A percentile compares a stretch with the other conserved stretches of the same genome.
These are phyloP conservation scores for Schizopygopsis malacanthus DNA, from an alignment of 2,797 vertebrate genomes.

Conservation along the genomic window DNA sequence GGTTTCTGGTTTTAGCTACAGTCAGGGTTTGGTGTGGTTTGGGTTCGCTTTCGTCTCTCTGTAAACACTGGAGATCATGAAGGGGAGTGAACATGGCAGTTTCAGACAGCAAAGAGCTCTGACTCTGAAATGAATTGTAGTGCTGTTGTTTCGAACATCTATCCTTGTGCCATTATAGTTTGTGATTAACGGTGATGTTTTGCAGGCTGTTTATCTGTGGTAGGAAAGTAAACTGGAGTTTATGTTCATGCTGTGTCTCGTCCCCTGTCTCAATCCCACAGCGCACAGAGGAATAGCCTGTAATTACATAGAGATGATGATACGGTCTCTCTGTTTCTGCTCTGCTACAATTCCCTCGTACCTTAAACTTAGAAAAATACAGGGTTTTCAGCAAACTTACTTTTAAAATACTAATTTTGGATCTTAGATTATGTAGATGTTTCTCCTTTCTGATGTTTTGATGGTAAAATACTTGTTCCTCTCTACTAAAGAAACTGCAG, in stretches of 20 bases:
- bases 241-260: constrained; percentile 68
- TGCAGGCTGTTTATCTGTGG: constrained; percentile 63
- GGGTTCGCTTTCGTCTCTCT: neutral
- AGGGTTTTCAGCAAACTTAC: constrained; percentile 3
- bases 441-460: neutral
- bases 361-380: constrained; percentile 8
- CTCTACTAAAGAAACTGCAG: neutral
- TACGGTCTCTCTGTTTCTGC: neutral
- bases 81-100: neutral
- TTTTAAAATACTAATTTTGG: constrained; percentile 19
- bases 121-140: neutral
- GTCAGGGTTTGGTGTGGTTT: constrained; percentile 59
- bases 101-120: neutral
- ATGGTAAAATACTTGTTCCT: neutral
- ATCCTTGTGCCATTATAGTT: constrained; percentile 22
- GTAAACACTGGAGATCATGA: constrained; percentile 37
- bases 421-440: neutral
- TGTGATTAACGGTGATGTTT: constrained; percentile 29
- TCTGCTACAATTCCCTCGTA: neutral
- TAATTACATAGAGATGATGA: constrained; percentile 25
- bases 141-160: neutral
- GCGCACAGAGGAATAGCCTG: constrained; percentile 4
- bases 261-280: constrained; percentile 47
- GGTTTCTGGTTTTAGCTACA: constrained; percentile 58
- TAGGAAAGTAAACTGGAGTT: constrained; percentile 62